Evolutionary conservation across 2,113 vertebrate genomes (phyloP).

Genomic region (Amblyornis subalaris): DNA sequence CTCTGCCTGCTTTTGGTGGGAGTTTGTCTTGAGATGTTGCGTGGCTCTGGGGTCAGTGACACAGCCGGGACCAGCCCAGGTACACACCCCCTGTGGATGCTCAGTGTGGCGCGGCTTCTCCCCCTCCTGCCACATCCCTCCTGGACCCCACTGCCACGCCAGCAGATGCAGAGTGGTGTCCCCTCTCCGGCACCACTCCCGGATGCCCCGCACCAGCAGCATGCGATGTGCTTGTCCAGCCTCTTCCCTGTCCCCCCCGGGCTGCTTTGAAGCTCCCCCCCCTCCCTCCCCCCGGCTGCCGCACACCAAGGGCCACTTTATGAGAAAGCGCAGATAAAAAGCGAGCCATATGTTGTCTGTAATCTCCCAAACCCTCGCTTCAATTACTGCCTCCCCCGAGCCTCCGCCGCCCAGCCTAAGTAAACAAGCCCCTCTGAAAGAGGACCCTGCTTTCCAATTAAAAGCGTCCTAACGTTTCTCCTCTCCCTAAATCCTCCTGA

Average conservation of each 20-base stretch:
- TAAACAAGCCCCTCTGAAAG: constrained; percentile 81
- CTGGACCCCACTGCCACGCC: rapidly evolving
- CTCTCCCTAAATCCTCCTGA: constrained; percentile 73
- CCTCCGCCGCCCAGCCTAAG: constrained; percentile 68
- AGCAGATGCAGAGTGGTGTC: neutral
- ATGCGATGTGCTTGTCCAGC: neutral
- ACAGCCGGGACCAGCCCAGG: neutral
- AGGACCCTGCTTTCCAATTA: constrained; percentile 80
- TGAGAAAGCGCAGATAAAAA: constrained; percentile 81
- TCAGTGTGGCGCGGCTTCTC: rapidly evolving
- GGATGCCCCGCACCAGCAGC: neutral
- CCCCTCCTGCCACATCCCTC: neutral
- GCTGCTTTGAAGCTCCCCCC: neutral
- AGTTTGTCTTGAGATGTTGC: rapidly evolving
- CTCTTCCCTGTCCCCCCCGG: neutral
- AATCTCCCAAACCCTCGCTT: constrained; percentile 80
- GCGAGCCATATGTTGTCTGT: constrained; percentile 78
- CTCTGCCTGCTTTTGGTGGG: neutral
- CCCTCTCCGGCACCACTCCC: rapidly evolving
- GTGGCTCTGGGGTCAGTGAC: neutral
- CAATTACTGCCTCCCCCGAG: constrained; percentile 78
- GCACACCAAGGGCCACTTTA: constrained; percentile 68
- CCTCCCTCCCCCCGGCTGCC: neutral
- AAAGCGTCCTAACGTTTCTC: constrained; percentile 76
- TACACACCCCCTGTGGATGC: rapidly evolving